phyloP scores from a whole-genome alignment of 2,888 invertebrate genomes.

The Ochropleura plecta region DNA sequence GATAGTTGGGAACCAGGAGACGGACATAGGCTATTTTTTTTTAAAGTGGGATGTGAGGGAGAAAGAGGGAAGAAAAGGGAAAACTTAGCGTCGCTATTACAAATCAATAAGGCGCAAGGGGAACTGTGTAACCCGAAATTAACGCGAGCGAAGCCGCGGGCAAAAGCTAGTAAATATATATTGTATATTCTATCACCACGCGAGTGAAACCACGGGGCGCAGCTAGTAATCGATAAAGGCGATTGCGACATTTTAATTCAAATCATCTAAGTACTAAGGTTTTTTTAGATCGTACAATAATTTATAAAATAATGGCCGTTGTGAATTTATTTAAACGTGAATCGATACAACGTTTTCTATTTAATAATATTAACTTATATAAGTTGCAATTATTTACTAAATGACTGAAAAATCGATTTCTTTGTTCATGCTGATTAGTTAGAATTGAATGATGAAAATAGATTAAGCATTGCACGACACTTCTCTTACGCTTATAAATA shows the following conservation, averaged over 20 bases:
- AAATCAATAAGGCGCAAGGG: too few species aligned
- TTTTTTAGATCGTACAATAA: background rate
- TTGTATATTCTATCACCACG: too few species aligned
- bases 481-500: background rate
- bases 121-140: too few species aligned
- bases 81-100: too few species aligned
- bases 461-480: background rate
- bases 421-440: slow-evolving; percentile 15
- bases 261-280: slow-evolving; percentile 36
- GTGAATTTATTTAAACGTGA: slow-evolving; percentile 9
- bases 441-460: slow-evolving; percentile 31
- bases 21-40: too few species aligned
- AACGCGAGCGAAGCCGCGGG: too few species aligned
- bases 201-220: too few species aligned
- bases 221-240: background rate
- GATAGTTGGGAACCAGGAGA: too few species aligned
- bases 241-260: slow-evolving; percentile 29
- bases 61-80: too few species aligned
- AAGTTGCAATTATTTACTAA: slow-evolving; percentile 26
- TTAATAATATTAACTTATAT: slow-evolving; percentile 28
- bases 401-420: slow-evolving; percentile 30
- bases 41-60: too few species aligned
- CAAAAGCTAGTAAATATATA: too few species aligned
- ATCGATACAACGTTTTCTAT: slow-evolving; percentile 11
- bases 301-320: slow-evolving; percentile 49